A percentile compares a stretch with the other conserved stretches of the same genome.
Evolutionary conservation across 2,888 invertebrate species (phyloP).

Genomic region (Eristalinus sepulchralis): DNA sequence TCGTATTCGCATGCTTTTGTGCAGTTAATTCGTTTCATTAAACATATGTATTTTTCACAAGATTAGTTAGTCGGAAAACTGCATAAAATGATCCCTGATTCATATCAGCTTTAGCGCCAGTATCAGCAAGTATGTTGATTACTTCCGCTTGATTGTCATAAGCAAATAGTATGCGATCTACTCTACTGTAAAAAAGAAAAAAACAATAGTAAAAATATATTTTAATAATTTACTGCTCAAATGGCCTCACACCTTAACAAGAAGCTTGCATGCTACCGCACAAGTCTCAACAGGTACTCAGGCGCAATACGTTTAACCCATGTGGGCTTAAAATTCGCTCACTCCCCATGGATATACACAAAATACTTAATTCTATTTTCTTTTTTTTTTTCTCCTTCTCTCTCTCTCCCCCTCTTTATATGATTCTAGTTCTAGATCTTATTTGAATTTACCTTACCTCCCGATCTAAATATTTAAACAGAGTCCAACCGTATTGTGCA

Average conservation of each 20-base stretch:
- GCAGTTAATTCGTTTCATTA: conserved; percentile 27
- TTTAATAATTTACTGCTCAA: conserved; percentile 12
- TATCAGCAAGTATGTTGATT: conserved; percentile 46
- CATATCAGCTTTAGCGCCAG: conserved; percentile 29
- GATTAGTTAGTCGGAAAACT: conserved; percentile 14
- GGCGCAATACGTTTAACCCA: neutral
- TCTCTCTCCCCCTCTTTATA: neutral
- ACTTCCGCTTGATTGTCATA: conserved; percentile 48
- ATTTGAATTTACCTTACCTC: conserved; percentile 31
- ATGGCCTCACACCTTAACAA: conserved; percentile 50
- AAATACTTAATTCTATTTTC: neutral
- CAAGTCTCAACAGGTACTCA: conserved; percentile 14
- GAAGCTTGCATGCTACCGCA: conserved; percentile 51
- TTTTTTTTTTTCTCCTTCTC: too few relatives aligned
- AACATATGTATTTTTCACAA: neutral
- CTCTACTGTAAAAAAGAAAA: conserved; percentile 7
- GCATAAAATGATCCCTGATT: conserved; percentile 25
- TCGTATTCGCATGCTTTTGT: conserved; percentile 80
- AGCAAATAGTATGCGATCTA: conserved; percentile 52
- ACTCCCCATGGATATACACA: neutral
- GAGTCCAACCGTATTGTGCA: neutral
- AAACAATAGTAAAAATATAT: conserved; percentile 4
- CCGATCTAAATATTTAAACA: conserved; percentile 49
- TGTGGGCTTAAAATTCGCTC: neutral
- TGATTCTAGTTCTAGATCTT: neutral